A percentile compares a stretch with the other conserved stretches of the same genome.
Conservation (phyloP, 1,140 invertebrate species). For the Andrena cerasifolii region DNA sequence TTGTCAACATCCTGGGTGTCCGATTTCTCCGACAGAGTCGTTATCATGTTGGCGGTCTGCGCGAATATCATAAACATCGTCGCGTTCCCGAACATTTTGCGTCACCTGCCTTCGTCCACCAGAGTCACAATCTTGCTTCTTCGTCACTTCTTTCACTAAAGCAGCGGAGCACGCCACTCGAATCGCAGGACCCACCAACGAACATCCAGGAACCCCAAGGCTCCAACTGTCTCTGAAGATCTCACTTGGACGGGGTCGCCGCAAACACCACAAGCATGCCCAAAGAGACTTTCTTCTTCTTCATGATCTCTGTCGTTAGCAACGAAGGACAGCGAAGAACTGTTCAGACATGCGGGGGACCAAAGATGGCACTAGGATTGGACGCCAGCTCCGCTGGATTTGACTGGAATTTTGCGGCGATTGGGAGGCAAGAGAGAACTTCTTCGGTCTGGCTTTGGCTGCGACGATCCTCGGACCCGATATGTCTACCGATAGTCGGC, state of each 20-base stretch:
- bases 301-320: slow-evolving; percentile 39
- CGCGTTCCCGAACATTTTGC: slow-evolving; percentile 76
- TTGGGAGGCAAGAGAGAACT: background rate
- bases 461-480: slow-evolving; percentile 13
- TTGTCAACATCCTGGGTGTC: slow-evolving; percentile 22
- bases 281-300: background rate
- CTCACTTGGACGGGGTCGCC: background rate
- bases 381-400: background rate
- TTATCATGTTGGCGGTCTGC: slow-evolving; percentile 75
- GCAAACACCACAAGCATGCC: background rate
- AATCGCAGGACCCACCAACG: background rate
- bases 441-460: background rate
- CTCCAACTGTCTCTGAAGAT: slow-evolving; percentile 2
- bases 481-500: slow-evolving; percentile 16
- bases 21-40: slow-evolving; percentile 70
- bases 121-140: too few relatives aligned
- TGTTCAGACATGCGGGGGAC: too few relatives aligned
- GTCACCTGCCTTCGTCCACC: background rate
- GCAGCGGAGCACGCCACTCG: too few relatives aligned
- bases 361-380: too few relatives aligned
- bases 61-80: slow-evolving; percentile 75
- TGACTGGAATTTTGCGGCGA: slow-evolving; percentile 6
- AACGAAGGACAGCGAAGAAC: too few relatives aligned
- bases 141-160: too few relatives aligned
- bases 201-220: slow-evolving; percentile 1